Conservation (phyloP, 2,888 invertebrate genomes). For the Euproctis similis region DNA sequence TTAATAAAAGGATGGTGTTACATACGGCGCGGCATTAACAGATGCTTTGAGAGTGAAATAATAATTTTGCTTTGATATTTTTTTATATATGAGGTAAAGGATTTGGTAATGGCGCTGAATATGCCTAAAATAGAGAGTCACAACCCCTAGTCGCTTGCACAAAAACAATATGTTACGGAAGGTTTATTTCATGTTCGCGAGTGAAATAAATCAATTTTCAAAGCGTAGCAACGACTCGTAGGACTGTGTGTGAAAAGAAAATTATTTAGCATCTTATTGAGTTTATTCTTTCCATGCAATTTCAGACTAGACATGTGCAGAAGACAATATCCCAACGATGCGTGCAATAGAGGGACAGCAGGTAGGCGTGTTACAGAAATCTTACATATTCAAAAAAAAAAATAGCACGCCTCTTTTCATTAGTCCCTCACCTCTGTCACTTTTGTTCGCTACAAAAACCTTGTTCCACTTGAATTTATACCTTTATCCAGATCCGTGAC, state of each 20-base stretch:
- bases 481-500: conserved; percentile 43
- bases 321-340: conserved; percentile 94
- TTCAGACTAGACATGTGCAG: conserved; percentile 99
- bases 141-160: conserved; percentile 30
- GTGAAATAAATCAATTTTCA: conserved; percentile 13
- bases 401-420: conserved; percentile 68
- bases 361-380: conserved; percentile 81
- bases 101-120: conserved; percentile 75
- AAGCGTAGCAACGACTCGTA: conserved; percentile 14
- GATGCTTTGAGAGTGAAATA: conserved; percentile 60
- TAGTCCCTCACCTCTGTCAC: conserved; percentile 56
- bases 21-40: conserved; percentile 58
- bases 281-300: conserved; percentile 76
- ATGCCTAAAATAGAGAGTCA: conserved; percentile 27
- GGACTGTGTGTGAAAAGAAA: conserved; percentile 13
- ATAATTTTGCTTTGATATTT: conserved; percentile 63
- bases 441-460: conserved; percentile 44
- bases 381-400: conserved; percentile 39
- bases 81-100: conserved; percentile 66
- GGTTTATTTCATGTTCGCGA: conserved; percentile 24
- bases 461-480: conserved; percentile 39
- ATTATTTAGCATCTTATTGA: conserved; percentile 36
- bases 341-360: conserved; percentile 98
- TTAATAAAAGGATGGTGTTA: conserved; percentile 50
- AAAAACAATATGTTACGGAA: conserved; percentile 8